Base-by-base conservation (phyloP, 2,797 vertebrate genomes). In the Chlorospingus flavigularis region DNA sequence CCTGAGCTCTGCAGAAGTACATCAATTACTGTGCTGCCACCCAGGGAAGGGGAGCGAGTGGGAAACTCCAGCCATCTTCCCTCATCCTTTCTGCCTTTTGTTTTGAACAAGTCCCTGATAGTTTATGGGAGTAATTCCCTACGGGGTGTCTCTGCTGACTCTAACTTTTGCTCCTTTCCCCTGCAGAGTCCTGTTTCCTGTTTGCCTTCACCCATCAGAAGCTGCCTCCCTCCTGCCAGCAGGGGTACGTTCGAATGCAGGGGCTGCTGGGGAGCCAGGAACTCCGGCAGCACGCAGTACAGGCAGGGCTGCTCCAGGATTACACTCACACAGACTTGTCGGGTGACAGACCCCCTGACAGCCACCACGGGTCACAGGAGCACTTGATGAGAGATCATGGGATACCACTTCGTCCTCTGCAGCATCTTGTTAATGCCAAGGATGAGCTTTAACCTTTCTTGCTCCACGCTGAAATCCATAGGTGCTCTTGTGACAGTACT, bases 131-230 rank as follows among this genome's bases (percentile, higher is more conserved):
- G 3, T 61, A 48, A 71, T 86, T 92, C 58, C 57, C 45, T 42
- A 24, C 11, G 12, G 26, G 4, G 2, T 70, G 10, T 65, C 37
- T 65, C 61, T 82, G 51, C 79, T 15, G 10, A 40, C 11, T 50
- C 47, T 89, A 71, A 57, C 78, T 84, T 75, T 70, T 67, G 3
- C 65, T 55, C 30, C 40, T 94, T 84, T 79, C 28, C 18, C 12
- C 78, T 70, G 9, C 89, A 99, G 99, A 99, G 81, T 98, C 99
- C 43, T 99, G 99, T 94, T 99, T 99, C 96, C 98, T 97, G 37
- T 98, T 98, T 42, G 96, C 98, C 48, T 98, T 99, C 31, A 99
- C 98, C 17, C 98, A 81, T 82, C 98, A 97, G 90, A 98, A 97
- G 95, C 98, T 98, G 40, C 99, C 99, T 8, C 98, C 98, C 80